Evolutionary conservation across 2,888 invertebrate genomes (phyloP), one percentile per base, ranked within the genome.

Genomic region (Nysson spinosus): DNA sequence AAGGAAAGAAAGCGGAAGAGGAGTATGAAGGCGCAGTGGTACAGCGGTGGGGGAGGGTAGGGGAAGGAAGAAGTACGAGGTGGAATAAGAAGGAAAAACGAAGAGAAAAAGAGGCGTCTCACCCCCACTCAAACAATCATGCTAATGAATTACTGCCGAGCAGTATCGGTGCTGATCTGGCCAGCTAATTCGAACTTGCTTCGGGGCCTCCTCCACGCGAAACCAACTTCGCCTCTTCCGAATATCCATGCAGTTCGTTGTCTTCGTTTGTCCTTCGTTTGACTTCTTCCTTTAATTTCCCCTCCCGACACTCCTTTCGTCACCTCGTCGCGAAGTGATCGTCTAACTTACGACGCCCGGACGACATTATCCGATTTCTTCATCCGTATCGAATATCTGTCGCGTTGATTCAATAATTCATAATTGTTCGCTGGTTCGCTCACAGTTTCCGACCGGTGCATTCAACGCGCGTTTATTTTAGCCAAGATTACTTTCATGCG

Each of bases 91-190:
- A 50, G 55, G n/a, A 37, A 51, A 12, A 14, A 52, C 37, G 52
- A 49, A 28, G 34, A 55, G 57, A 58, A 40, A 43, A 55, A 47
- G 35, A 32, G 22, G 16, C 35, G n/a, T n/a, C 22, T 47, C 30
- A 22, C 20, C 37, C 35, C 30, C 39, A 51, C 40, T 51, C 71
- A 62, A 69, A 77, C 77, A 78, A 78, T 81, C 80, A 70, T 77
- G 75, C 24, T 80, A 80, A 83, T 81, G 79, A 81, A 82, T 81
- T 80, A 79, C 72, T 70, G 67, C 67, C 46, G 64, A 64, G 56
- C 58, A 44, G 69, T 77, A 73, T 77, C 73, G 69, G 72, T 69
- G 69, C 71, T 65, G 74, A 80, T 80, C 78, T 71, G 71, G 47
- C 56, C 69, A 42, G 58, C 72, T 76, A 75, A 79, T 81, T 80